Percentiles rank a stretch among this genome's conserved stretches.
Evolutionary conservation across 2,797 vertebrate species (phyloP).

Genomic region (Gymnothorax javanicus): DNA sequence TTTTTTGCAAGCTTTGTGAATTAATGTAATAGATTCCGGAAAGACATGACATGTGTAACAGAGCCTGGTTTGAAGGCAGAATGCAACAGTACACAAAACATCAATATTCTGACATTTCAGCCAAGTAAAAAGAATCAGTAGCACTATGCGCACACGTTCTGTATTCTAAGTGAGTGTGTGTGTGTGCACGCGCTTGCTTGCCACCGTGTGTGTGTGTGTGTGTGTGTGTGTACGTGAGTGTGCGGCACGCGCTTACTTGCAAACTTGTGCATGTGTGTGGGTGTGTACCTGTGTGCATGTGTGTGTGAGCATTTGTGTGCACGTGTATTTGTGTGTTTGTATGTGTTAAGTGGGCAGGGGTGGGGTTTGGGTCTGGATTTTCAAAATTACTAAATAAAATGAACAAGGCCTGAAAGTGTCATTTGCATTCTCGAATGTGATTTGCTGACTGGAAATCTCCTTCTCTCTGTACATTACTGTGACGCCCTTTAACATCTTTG

Average conservation of each 20-base stretch:
- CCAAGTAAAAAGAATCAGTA: neutral
- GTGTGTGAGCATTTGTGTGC: neutral
- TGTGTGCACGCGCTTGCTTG: too few species aligned
- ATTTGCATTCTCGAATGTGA: neutral
- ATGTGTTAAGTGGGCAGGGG: neutral
- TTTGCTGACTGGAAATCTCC: neutral
- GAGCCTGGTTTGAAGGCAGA: neutral
- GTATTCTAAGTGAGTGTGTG: neutral
- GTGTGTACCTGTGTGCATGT: neutral
- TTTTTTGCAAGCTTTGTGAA: neutral
- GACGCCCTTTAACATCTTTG: too few species aligned
- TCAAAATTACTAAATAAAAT: neutral
- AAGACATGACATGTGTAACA: neutral
- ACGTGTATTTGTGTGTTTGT: neutral
- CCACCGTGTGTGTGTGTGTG: neutral
- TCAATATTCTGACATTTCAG: conserved; percentile 14
- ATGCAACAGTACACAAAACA: neutral
- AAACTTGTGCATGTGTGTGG: neutral
- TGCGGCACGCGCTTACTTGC: too few species aligned
- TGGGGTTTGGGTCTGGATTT: neutral
- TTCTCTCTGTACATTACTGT: neutral
- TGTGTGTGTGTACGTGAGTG: neutral
- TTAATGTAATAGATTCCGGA: neutral
- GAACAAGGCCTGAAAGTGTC: neutral
- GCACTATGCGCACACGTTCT: neutral